These are phyloP conservation scores for Calephelis nemesis DNA, from an alignment of 1,140 invertebrate species.

Conservation along the genomic window DNA sequence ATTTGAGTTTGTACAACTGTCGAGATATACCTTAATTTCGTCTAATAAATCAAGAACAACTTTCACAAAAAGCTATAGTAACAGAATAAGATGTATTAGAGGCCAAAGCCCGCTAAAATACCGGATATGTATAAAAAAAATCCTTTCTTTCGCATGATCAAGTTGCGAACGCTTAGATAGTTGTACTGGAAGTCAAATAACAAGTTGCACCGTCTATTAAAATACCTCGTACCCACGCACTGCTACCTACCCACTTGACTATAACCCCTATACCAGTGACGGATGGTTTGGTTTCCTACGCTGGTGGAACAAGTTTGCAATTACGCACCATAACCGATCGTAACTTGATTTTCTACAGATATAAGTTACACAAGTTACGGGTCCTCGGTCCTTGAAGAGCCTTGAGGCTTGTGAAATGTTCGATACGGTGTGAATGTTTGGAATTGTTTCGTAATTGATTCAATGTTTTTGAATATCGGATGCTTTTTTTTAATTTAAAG, in stretches of 20 bases:
- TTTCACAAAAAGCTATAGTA: too few relatives aligned
- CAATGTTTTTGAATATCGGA: too few relatives aligned
- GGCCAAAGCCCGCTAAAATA: slow-evolving; percentile 9
- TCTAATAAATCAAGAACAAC: too few relatives aligned
- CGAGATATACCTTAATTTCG: too few relatives aligned
- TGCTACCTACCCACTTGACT: not conserved
- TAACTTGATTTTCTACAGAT: slow-evolving; percentile 21
- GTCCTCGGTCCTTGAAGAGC: slow-evolving; percentile 23
- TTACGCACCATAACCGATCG: slow-evolving; percentile 26
- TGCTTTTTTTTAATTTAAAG: too few relatives aligned
- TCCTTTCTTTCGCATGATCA: slow-evolving; percentile 15
- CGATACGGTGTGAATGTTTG: not conserved
- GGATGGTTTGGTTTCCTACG: slow-evolving; percentile 1
- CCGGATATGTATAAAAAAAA: slow-evolving; percentile 8
- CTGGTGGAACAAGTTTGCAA: slow-evolving; percentile 9
- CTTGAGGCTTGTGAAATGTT: slow-evolving; percentile 12
- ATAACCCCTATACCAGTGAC: not conserved
- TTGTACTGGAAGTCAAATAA: slow-evolving; percentile 15
- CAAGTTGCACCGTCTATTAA: slow-evolving; percentile 20
- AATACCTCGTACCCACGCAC: slow-evolving; percentile 23
- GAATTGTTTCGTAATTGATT: too few relatives aligned
- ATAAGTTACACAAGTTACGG: slow-evolving; percentile 5
- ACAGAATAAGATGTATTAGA: not conserved
- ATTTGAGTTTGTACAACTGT: too few relatives aligned
- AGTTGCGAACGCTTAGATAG: slow-evolving; percentile 13